A percentile compares a stretch with the other conserved stretches of the same genome.
These are phyloP conservation scores for Ammodytes dubius DNA, from an alignment of 2,113 vertebrate genomes.

Conservation along the genomic window DNA sequence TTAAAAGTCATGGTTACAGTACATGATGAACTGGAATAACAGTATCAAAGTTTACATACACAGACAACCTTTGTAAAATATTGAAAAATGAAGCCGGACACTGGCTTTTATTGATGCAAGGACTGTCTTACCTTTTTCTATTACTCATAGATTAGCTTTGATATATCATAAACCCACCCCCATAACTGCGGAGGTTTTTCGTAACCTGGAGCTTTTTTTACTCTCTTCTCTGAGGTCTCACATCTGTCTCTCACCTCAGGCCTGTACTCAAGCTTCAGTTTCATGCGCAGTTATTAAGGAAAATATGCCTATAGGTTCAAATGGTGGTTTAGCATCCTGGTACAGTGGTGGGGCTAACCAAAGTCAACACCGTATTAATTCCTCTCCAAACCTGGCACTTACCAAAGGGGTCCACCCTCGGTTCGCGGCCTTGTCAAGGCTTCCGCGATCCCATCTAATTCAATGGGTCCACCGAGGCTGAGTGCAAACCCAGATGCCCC, in stretches of 20 bases:
- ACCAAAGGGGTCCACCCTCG: conserved; percentile 31
- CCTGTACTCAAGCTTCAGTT: conserved; percentile 45
- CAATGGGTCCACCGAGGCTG: conserved; percentile 14
- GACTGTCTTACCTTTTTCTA: conserved; percentile 12
- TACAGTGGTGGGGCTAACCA: conserved; percentile 56
- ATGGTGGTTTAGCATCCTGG: conserved; percentile 54
- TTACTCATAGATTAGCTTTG: conserved; percentile 25
- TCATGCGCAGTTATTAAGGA: conserved; percentile 64
- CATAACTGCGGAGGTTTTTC: conserved; percentile 11
- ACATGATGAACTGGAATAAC: conserved; percentile 1
- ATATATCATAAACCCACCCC: conserved; percentile 16
- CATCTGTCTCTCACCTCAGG: conserved; percentile 25
- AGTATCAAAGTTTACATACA: background rate
- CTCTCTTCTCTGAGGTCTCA: conserved; percentile 19
- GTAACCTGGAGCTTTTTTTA: conserved; percentile 21
- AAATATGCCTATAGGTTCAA: conserved; percentile 56
- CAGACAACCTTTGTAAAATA: conserved; percentile 1
- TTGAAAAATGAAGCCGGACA: background rate
- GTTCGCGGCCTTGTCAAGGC: conserved; percentile 46
- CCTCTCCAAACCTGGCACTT: conserved; percentile 48
- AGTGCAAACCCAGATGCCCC: conserved; percentile 24
- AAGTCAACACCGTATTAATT: conserved; percentile 74
- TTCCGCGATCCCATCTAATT: conserved; percentile 25
- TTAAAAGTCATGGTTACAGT: background rate
- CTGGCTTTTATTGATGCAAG: background rate